Conservation (phyloP, 2,797 vertebrate genomes). For the Podarcis lilfordi region DNA sequence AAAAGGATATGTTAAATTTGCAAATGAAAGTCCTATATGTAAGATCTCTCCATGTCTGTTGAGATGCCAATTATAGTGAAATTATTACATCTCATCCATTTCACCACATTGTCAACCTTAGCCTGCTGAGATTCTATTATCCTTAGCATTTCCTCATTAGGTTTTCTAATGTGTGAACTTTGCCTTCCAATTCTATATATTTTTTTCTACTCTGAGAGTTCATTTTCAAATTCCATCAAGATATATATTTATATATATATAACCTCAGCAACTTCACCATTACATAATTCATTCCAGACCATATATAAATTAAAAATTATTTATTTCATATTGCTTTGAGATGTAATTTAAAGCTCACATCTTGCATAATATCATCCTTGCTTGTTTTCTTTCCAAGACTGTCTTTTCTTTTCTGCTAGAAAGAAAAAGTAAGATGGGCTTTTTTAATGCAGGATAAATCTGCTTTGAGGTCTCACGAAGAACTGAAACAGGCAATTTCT, state of each 20-base stretch:
- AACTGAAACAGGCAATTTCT: not conserved
- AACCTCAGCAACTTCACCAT: not conserved
- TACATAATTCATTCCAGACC: not conserved
- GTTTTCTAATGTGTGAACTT: constrained; percentile 15
- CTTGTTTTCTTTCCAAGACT: not conserved
- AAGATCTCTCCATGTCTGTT: not conserved
- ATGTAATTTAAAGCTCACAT: fast-evolving
- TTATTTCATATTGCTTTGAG: not conserved
- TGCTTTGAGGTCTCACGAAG: not conserved
- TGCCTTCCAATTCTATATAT: constrained; percentile 25
- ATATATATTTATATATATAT: not conserved
- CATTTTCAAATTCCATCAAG: constrained; percentile 24
- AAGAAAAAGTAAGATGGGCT: not conserved
- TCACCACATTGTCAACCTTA: not conserved
- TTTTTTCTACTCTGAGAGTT: not conserved
- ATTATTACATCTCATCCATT: not conserved
- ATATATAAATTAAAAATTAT: not conserved
- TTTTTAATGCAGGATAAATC: not conserved
- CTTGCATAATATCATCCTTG: not conserved
- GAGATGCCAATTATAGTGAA: constrained; percentile 15
- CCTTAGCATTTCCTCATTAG: not conserved
- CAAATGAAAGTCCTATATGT: not conserved
- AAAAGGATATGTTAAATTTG: not conserved
- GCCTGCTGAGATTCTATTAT: constrained; percentile 1
- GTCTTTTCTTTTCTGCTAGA: not conserved